Percentiles rank a stretch among this genome's conserved stretches.
Evolutionary conservation across 2,797 vertebrate genomes (phyloP).

Genomic region (Spondyliosoma cantharus): DNA sequence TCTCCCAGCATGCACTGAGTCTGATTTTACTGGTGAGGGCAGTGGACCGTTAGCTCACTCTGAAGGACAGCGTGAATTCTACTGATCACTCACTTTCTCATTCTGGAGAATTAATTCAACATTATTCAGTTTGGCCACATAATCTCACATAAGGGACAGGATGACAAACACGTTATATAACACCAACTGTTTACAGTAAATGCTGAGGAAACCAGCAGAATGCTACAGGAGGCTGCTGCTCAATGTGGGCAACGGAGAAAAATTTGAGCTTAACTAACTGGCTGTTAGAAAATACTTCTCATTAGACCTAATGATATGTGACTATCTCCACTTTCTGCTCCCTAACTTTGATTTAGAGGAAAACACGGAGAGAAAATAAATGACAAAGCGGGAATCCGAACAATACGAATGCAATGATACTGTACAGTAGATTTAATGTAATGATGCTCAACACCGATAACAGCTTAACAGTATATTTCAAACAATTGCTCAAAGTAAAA

Average conservation of each 20-base stretch:
- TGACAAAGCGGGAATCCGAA: background rate
- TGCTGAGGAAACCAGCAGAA: background rate
- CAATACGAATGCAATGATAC: background rate
- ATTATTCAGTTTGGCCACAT: background rate
- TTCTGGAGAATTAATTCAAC: background rate
- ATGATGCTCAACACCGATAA: background rate
- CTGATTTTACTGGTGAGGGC: background rate
- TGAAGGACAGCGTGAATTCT: background rate
- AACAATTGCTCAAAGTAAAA: background rate
- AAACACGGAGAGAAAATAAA: background rate
- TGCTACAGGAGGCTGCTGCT: background rate
- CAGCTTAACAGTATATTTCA: background rate
- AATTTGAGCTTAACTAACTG: background rate
- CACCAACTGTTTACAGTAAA: no score
- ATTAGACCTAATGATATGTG: background rate
- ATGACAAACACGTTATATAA: background rate
- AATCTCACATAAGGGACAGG: background rate
- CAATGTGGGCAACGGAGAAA: background rate
- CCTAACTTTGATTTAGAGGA: background rate
- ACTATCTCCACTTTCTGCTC: background rate
- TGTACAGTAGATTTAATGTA: background rate
- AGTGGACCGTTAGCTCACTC: background rate
- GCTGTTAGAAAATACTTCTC: background rate
- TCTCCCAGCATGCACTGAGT: conserved; percentile 6
- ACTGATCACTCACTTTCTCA: background rate